phyloP scores from a whole-genome alignment of 2,113 vertebrate species.

The Takifugu bimaculatus region DNA sequence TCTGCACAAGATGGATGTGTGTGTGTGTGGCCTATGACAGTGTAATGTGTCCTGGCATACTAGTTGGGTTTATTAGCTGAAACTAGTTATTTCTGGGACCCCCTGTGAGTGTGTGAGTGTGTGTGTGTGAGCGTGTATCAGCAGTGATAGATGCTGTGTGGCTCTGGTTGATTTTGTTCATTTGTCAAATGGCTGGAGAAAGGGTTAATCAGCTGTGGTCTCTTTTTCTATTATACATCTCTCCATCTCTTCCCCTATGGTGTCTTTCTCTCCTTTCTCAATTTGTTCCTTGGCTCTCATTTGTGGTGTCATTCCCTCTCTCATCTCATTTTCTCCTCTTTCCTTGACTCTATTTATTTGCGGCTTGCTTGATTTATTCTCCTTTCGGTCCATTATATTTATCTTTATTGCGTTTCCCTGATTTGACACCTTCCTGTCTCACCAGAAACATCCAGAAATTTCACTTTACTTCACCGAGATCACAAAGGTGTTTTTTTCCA shows the following conservation, averaged over 20 bases:
- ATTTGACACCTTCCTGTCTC: no score
- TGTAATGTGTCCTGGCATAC: conserved; percentile 71
- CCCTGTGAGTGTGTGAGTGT: conserved; percentile 23
- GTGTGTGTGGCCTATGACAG: conserved; percentile 70
- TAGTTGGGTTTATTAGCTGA: conserved; percentile 78
- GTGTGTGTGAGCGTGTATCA: conserved; percentile 29
- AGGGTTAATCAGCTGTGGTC: conserved; percentile 74
- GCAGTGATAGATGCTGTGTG: conserved; percentile 62
- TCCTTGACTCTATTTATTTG: not conserved
- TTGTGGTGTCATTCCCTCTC: not conserved
- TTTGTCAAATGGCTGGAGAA: conserved; percentile 71
- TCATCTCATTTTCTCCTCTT: not conserved
- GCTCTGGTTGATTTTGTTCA: conserved; percentile 66
- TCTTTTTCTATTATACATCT: conserved; percentile 34
- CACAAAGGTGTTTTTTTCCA: no score
- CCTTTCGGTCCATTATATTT: not conserved
- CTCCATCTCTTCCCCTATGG: conserved; percentile 3
- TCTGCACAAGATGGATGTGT: conserved; percentile 65
- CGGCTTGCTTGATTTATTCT: not conserved
- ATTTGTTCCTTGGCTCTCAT: conserved; percentile 2
- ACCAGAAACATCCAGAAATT: no score
- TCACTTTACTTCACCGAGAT: no score
- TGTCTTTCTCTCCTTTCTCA: conserved; percentile 5
- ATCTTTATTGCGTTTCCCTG: not conserved
- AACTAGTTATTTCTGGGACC: conserved; percentile 73